Percentiles rank a stretch among this genome's conserved stretches.
Conservation (phyloP, 2,888 invertebrate genomes). For the Rhagonycha fulva region DNA sequence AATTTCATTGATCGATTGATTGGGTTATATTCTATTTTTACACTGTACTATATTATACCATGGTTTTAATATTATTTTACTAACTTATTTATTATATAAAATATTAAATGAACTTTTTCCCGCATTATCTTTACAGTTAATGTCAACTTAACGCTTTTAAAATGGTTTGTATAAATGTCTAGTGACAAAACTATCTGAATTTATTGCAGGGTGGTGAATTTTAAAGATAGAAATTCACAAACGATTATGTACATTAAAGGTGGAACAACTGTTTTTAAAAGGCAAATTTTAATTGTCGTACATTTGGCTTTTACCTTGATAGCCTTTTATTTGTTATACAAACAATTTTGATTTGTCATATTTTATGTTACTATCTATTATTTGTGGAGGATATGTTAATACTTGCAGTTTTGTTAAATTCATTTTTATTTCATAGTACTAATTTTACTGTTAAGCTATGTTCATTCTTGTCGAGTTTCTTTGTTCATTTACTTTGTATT, state of each 20-base stretch:
- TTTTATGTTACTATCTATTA: neutral
- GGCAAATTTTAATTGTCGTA: constrained; percentile 5
- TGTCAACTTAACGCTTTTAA: neutral
- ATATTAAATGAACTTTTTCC: neutral
- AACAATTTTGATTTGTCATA: neutral
- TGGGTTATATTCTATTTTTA: neutral
- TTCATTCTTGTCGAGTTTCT: neutral
- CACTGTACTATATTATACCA: neutral
- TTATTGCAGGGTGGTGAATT: neutral
- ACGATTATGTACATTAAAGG: constrained; percentile 36
- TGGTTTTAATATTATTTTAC: neutral
- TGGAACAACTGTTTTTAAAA: constrained; percentile 23
- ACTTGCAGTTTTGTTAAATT: neutral
- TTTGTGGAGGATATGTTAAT: constrained; percentile 1
- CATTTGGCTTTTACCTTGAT: neutral
- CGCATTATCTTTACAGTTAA: neutral
- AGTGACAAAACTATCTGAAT: neutral
- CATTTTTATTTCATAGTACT: neutral
- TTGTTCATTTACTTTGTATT: constrained; percentile 3
- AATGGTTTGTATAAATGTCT: neutral
- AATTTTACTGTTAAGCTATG: constrained; percentile 7
- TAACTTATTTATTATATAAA: neutral
- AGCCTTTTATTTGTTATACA: neutral
- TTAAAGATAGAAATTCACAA: constrained; percentile 16
- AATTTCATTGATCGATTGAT: neutral